phyloP scores from a whole-genome alignment of 2,888 invertebrate genomes.

The Vannuccia rotundouncinata region DNA sequence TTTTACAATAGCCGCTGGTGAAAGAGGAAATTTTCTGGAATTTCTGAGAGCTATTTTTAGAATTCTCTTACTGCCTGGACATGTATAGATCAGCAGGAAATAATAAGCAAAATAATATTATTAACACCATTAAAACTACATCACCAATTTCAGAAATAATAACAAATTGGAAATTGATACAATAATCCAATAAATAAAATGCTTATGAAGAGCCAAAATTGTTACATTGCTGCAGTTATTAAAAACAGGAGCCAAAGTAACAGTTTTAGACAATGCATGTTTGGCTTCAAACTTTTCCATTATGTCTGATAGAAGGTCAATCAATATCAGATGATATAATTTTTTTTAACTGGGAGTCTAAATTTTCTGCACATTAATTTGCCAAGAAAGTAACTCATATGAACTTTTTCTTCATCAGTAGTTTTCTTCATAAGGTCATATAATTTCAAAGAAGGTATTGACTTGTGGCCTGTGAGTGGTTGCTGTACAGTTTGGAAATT shows the following conservation, averaged over 20 bases:
- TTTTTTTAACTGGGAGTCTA: too few relatives aligned
- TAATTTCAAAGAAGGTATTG: too few relatives aligned
- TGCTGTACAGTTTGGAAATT: too few relatives aligned
- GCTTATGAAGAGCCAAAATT: neutral
- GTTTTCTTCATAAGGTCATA: too few relatives aligned
- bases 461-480: too few relatives aligned
- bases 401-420: too few relatives aligned
- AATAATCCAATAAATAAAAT: neutral
- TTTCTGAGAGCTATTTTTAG: too few relatives aligned
- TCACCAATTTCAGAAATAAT: neutral
- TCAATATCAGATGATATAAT: neutral
- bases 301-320: neutral
- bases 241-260: neutral
- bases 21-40: too few relatives aligned
- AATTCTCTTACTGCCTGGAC: too few relatives aligned
- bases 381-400: too few relatives aligned
- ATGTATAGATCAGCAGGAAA: neutral
- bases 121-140: neutral
- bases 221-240: neutral
- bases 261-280: neutral
- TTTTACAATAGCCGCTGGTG: too few relatives aligned
- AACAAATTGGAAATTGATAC: neutral
- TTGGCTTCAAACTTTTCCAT: neutral
- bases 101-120: neutral
- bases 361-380: too few relatives aligned